Evolutionary conservation across 2,113 vertebrate genomes (phyloP), one percentile per base, ranked within the genome.

Genomic region (Dicaeum eximium): DNA sequence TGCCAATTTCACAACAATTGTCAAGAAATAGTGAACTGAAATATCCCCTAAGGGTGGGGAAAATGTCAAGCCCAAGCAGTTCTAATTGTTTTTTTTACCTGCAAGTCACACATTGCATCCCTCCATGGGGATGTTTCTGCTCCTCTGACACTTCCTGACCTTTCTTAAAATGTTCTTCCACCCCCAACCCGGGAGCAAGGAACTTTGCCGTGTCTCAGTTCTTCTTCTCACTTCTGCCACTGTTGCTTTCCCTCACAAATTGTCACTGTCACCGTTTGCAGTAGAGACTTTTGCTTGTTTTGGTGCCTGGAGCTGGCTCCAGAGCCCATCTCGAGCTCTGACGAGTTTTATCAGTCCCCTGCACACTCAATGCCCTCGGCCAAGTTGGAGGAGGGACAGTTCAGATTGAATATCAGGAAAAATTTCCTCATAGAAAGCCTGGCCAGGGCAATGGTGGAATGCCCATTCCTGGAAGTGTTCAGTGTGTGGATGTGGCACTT

Each of bases 181-280:
- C 12, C 35, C 6, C 37, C 33, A 20, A 3, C 1, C 6, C 48
- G 35, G 48, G 12, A 38, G 40, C 42, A 38, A 42, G 7, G 33
- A 9, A 8, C 18, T 21, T 50, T 62, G 14, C 51, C 15, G 2
- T 19, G 11, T 37, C 70, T 78, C 56, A 13, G 3, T 53, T 45
- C 50, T 84, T 20, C 66, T 31, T 24, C 35, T 61, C 57, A 22
- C 58, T 40, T 37, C 72, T 79, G 62, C 33, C 56, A 19, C 15
- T 18, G 13, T 9, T 20, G 14, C 37, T 30, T 73, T 60, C 25
- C 54, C 64, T 42, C 82, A 25, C 25, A 45, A 58, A 47, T 6
- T 72, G 40, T 64, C n/a, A 3, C 48, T 31, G 31, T 77, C 42
- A n/a, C 12, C 1, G 0, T 25, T 13, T 4, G 11, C 2, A 13